Conservation (phyloP, 2,888 invertebrate genomes). For the Drosophila barbarae region DNA sequence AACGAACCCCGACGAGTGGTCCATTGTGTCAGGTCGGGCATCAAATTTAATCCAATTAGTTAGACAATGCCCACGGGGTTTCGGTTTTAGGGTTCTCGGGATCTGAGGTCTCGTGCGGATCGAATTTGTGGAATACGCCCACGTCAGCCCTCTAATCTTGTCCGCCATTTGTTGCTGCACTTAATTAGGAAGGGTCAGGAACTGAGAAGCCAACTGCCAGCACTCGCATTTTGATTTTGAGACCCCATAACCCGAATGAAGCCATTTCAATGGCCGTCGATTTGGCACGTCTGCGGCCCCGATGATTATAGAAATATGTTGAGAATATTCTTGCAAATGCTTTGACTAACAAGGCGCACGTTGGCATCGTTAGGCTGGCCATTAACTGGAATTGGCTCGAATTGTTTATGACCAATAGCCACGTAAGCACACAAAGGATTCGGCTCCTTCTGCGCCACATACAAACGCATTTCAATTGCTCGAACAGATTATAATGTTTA, state of each 20-base stretch:
- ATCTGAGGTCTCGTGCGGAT: slow-evolving; percentile 38
- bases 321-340: slow-evolving; percentile 23
- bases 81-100: slow-evolving; percentile 8
- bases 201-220: slow-evolving; percentile 1
- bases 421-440: slow-evolving; percentile 29
- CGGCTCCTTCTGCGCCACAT: slow-evolving; percentile 4
- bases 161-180: slow-evolving; percentile 47
- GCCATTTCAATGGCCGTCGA: slow-evolving; percentile 26
- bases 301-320: slow-evolving; percentile 39
- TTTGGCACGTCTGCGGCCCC: slow-evolving; percentile 29
- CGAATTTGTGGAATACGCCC: slow-evolving; percentile 31
- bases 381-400: slow-evolving; percentile 56
- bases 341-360: slow-evolving; percentile 42
- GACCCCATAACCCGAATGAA: not conserved
- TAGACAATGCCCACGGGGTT: slow-evolving; percentile 52
- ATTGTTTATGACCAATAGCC: slow-evolving; percentile 54
- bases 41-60: slow-evolving; percentile 70
- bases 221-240: slow-evolving; percentile 24
- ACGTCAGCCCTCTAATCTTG: slow-evolving; percentile 24
- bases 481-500: slow-evolving; percentile 29
- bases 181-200: slow-evolving; percentile 49
- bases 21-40: slow-evolving; percentile 53
- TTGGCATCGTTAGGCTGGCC: slow-evolving; percentile 47
- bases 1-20: slow-evolving; percentile 39
- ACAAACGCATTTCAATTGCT: slow-evolving; percentile 40